A percentile compares a stretch with the other conserved stretches of the same genome.
Conservation (phyloP, 2,888 invertebrate genomes). For the Patella pellucida region DNA sequence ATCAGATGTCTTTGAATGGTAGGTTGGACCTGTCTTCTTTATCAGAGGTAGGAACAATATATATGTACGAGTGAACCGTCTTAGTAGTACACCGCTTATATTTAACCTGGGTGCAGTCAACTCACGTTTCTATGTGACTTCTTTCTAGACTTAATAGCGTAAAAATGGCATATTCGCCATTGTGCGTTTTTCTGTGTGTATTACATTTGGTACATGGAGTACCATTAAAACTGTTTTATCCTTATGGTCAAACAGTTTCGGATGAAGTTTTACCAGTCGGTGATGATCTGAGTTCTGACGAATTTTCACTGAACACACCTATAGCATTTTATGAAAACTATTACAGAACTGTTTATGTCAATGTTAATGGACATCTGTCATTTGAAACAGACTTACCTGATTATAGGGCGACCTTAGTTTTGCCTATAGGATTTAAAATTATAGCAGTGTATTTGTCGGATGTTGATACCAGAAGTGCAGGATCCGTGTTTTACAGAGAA, state of each 20-base stretch:
- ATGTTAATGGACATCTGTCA: conserved; percentile 89
- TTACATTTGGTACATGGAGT: conserved; percentile 30
- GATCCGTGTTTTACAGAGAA: conserved; percentile 79
- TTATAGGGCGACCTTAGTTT: conserved; percentile 87
- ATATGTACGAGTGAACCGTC: too few species aligned
- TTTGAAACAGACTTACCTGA: conserved; percentile 89
- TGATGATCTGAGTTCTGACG: conserved; percentile 79
- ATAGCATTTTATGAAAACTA: conserved; percentile 84
- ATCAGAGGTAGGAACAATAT: too few species aligned
- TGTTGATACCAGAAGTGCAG: conserved; percentile 83
- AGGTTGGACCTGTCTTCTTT: too few species aligned
- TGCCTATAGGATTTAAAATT: conserved; percentile 78
- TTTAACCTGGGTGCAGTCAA: too few species aligned
- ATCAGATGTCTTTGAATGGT: too few species aligned
- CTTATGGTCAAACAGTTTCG: conserved; percentile 74
- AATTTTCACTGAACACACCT: conserved; percentile 79
- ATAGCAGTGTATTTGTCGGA: conserved; percentile 94
- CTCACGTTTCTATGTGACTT: too few species aligned
- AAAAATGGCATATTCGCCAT: neutral
- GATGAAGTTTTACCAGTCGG: conserved; percentile 74
- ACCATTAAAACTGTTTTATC: conserved; percentile 62
- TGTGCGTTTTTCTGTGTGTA: neutral
- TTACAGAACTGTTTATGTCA: conserved; percentile 86
- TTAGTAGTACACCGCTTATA: too few species aligned
- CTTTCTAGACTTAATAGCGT: too few species aligned